phyloP scores from a whole-genome alignment of 2,113 vertebrate species.

The Cacatua alba region DNA sequence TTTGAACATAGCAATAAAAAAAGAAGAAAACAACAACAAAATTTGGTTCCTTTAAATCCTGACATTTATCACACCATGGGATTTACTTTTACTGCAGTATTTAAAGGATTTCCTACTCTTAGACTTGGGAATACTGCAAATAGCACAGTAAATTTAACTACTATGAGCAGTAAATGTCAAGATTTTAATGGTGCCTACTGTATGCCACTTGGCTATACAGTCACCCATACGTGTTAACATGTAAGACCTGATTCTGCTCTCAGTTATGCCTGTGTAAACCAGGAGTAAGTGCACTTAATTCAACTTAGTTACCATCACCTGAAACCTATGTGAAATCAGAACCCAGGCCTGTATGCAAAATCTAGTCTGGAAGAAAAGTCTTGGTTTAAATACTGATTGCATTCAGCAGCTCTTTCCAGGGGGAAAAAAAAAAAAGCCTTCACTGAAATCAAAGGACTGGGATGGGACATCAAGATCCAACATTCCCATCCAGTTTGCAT shows the following conservation, averaged over 20 bases:
- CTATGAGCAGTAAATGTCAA: conserved; percentile 64
- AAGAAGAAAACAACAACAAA: conserved; percentile 33
- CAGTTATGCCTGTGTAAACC: background rate
- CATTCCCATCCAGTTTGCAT: background rate
- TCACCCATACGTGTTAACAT: conserved; percentile 5
- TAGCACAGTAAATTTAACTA: conserved; percentile 66
- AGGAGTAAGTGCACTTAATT: background rate
- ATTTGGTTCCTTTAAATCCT: conserved; percentile 32
- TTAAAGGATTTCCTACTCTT: conserved; percentile 65
- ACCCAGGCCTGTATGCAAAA: background rate
- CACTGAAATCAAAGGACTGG: background rate
- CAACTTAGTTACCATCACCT: background rate
- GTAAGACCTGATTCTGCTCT: background rate
- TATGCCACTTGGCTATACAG: conserved; percentile 44
- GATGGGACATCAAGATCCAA: background rate
- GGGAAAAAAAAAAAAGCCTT: background rate
- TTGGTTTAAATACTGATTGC: background rate
- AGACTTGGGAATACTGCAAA: conserved; percentile 60
- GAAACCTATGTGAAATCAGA: background rate
- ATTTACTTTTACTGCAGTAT: conserved; percentile 69
- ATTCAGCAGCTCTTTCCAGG: background rate
- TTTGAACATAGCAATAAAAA: background rate
- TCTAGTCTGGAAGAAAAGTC: background rate
- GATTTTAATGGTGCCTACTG: conserved; percentile 62
- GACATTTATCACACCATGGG: conserved; percentile 65